Conservation (phyloP, 1,140 invertebrate species). For the Aphidius gifuensis region DNA sequence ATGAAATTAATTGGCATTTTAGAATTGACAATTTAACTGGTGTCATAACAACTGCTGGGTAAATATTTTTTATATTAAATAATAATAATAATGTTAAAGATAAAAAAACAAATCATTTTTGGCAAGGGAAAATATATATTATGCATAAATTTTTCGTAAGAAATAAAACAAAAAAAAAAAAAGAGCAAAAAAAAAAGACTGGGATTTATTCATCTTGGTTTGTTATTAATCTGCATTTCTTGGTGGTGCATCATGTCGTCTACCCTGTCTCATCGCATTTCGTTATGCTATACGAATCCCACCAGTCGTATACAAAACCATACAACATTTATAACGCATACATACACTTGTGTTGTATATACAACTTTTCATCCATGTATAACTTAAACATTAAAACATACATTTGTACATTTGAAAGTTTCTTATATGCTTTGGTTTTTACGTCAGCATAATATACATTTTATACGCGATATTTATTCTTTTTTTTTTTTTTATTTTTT, state of each 20-base stretch:
- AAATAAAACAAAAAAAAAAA: no score
- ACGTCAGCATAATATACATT: no score
- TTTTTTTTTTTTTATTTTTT: not conserved
- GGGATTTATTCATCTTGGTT: constrained; percentile 7
- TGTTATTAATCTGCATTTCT: constrained; percentile 9
- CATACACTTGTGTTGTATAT: no score
- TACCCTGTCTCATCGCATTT: constrained; percentile 2
- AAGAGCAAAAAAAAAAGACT: no score
- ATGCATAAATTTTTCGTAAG: no score
- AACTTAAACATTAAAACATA: no score
- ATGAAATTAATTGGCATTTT: constrained; percentile 88
- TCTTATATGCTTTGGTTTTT: no score
- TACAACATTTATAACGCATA: no score
- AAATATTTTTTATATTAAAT: constrained; percentile 49
- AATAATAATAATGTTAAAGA: not conserved
- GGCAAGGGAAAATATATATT: no score
- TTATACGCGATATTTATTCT: not conserved
- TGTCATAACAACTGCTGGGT: constrained; percentile 86
- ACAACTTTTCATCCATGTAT: no score
- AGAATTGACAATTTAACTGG: constrained; percentile 90
- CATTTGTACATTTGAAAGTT: no score
- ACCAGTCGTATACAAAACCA: not conserved
- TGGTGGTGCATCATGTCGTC: not conserved
- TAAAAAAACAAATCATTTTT: not conserved
- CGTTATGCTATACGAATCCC: not conserved